Evolutionary conservation across 2,888 invertebrate species (phyloP).

Genomic region (Hypercompe scribonia): DNA sequence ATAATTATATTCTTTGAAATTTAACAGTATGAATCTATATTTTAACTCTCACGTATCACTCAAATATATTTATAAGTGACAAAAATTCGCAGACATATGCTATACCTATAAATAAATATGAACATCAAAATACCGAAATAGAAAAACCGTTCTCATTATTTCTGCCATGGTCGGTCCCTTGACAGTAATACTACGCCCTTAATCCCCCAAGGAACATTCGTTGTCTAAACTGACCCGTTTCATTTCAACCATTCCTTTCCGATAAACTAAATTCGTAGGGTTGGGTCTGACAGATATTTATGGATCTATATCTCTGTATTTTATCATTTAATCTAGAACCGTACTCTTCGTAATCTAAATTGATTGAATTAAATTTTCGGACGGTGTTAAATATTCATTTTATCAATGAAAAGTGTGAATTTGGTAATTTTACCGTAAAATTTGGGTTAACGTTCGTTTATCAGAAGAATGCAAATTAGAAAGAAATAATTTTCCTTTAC

Average conservation of each 20-base stretch:
- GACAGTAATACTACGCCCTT: constrained; percentile 27
- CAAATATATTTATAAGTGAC: neutral
- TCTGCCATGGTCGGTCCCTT: neutral
- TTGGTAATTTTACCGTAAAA: neutral
- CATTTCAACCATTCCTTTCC: constrained; percentile 45
- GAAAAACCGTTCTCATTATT: constrained; percentile 12
- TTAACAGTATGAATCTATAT: neutral
- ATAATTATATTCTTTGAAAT: neutral
- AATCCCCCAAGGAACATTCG: constrained; percentile 33
- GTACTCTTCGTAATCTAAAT: constrained; percentile 19
- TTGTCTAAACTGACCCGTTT: constrained; percentile 46
- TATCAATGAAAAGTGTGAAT: neutral
- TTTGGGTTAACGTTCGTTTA: no score
- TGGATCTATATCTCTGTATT: constrained; percentile 38
- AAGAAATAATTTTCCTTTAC: neutral
- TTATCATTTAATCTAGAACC: constrained; percentile 45
- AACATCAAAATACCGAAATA: neutral
- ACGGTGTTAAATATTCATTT: constrained; percentile 11
- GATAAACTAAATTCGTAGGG: constrained; percentile 48
- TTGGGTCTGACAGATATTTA: constrained; percentile 46
- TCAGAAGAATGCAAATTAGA: no score
- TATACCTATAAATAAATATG: neutral
- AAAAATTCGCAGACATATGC: neutral
- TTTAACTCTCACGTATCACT: neutral
- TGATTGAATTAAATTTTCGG: constrained; percentile 12